Evolutionary conservation across 2,113 vertebrate genomes (phyloP), one percentile per base, ranked within the genome.

Genomic region (Oreochromis tanganicae): DNA sequence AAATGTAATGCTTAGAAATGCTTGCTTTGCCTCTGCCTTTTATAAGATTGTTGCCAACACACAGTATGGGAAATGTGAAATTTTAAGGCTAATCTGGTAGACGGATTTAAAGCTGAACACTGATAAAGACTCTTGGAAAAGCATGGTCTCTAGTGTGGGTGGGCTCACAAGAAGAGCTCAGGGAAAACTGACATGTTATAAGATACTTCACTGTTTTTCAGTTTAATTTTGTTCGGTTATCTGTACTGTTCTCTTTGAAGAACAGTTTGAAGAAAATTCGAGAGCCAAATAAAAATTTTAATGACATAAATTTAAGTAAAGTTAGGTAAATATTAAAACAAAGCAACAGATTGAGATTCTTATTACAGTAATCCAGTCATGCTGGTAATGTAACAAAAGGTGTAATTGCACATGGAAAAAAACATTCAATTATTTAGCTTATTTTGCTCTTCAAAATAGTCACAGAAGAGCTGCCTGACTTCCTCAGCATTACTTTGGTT

Each of bases 371-470:
- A 50, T 52, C 17, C 73, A 78, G 46, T 34, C 73, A 34, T 78
- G 10, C 73, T 52, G 27, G 46, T 78, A 78, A 50, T 78, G 27
- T 34, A 34, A 34, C 3, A 50, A n/a, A 32, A 78, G 17, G 27
- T 78, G 52, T 52, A 52, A n/a, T 5, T 52, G 41, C 24, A n/a
- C 10, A 68, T 68, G 34, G 61, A 38, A 68, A 68, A 66, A 21
- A 66, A 34, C n/a, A 19, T 66, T 68, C 63, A 68, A 68, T 68
- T 68, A 21, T 68, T 68, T 68, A 1, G 11, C 34, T 68, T 71
- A 16, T 21, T 96, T 93, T 95, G 93, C 87, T 93, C 96, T 66
- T 96, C 88, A 1, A 97, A 98, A 90, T 97, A 97, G 50, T 96
- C 91, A 86, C 97, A 97, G 94, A 97, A 96, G 21, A 97, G 96